Percentiles rank a stretch among this genome's conserved stretches.
Evolutionary conservation across 2,797 vertebrate genomes (phyloP).

Genomic region (Thripadectes ignobilis): DNA sequence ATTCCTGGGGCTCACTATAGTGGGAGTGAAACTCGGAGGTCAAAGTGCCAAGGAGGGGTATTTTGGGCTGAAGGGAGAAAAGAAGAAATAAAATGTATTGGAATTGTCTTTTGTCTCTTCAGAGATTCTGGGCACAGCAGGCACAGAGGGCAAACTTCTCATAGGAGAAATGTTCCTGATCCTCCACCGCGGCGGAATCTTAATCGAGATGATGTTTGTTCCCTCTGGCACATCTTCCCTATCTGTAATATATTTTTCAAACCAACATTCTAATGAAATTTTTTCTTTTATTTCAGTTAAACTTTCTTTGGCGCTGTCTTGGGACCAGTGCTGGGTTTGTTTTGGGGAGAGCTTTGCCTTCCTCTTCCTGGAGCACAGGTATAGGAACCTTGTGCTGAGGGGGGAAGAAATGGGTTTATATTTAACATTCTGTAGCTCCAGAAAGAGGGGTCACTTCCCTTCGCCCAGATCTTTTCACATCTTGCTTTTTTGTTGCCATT

Average conservation of each 20-base stretch:
- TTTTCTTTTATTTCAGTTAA: neutral
- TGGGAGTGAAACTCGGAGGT: constrained; percentile 27
- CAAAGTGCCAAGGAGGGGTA: neutral
- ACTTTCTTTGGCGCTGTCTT: neutral
- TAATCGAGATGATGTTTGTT: neutral
- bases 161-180: neutral
- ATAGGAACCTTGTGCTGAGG: neutral
- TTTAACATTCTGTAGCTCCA: neutral
- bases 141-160: constrained; percentile 2
- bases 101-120: neutral
- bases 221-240: neutral
- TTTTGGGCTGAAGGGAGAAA: neutral
- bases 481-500: neutral
- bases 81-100: neutral
- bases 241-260: neutral
- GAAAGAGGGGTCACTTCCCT: neutral
- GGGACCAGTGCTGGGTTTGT: neutral
- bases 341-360: neutral
- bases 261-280: neutral
- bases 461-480: neutral
- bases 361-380: neutral
- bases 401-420: neutral
- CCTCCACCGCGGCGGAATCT: neutral
- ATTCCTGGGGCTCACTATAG: constrained; percentile 30
- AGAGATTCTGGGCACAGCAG: neutral